These are phyloP conservation scores for Spodoptera exigua DNA, from an alignment of 2,888 invertebrate species.

Conservation along the genomic window DNA sequence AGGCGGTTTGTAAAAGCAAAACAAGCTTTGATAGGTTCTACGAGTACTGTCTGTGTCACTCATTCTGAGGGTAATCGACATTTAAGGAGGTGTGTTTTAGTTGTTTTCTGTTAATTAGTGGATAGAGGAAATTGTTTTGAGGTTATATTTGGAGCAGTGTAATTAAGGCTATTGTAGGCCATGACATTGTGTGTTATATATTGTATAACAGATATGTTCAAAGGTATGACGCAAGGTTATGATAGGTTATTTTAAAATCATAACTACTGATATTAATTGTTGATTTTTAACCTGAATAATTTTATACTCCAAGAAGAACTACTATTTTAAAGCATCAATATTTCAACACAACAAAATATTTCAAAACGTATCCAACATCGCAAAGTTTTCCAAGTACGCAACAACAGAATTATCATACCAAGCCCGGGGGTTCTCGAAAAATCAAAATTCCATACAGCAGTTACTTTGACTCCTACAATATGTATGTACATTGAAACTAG, in stretches of 20 bases:
- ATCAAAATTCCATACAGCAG: constrained; percentile 23
- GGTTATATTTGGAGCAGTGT: too few relatives aligned
- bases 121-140: too few relatives aligned
- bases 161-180: too few relatives aligned
- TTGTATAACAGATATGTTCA: too few relatives aligned
- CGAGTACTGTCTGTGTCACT: constrained; percentile 30
- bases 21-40: constrained; percentile 51
- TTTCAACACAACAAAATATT: constrained; percentile 1
- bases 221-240: too few relatives aligned
- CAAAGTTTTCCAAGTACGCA: constrained; percentile 22
- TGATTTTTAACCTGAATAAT: too few relatives aligned
- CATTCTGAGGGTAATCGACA: background rate
- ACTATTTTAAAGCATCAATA: too few relatives aligned
- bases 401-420: constrained; percentile 41
- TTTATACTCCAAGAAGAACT: too few relatives aligned
- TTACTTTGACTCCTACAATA: constrained; percentile 20
- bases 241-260: too few relatives aligned
- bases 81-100: background rate
- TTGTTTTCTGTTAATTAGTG: constrained; percentile 10
- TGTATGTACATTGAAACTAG: constrained; percentile 45
- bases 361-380: constrained; percentile 13
- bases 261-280: too few relatives aligned
- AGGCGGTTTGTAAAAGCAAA: constrained; percentile 67
- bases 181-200: too few relatives aligned
- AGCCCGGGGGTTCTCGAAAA: constrained; percentile 31